Percentiles rank a stretch among this genome's conserved stretches.
Conservation (phyloP, 2,797 vertebrate species). For the Labroides dimidiatus region DNA sequence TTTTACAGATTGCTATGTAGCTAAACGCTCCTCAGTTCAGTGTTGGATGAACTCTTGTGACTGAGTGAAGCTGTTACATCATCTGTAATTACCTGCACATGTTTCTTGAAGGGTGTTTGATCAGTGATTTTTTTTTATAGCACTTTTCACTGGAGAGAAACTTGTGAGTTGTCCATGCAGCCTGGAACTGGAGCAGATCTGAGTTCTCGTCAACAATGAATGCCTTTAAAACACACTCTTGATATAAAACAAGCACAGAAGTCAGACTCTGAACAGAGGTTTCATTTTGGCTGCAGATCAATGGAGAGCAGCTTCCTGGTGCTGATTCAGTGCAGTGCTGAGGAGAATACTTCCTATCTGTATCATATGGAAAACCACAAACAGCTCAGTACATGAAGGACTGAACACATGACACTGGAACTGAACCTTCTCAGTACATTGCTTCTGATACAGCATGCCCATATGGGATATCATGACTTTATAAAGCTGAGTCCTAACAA, state of each 20-base stretch:
- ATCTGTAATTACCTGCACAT: too few species aligned
- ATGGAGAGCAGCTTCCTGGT: slow-evolving; percentile 29
- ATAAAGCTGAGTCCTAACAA: not conserved
- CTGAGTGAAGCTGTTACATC: too few species aligned
- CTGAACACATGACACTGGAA: slow-evolving; percentile 21
- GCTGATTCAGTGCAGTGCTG: slow-evolving; percentile 20
- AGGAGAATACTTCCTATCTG: slow-evolving; percentile 21
- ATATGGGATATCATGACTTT: not conserved
- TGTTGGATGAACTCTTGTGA: too few species aligned
- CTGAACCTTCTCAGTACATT: slow-evolving; percentile 13
- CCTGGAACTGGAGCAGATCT: not conserved
- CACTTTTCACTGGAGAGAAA: not conserved
- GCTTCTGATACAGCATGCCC: not conserved
- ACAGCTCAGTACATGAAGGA: slow-evolving; percentile 8
- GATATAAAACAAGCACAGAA: not conserved
- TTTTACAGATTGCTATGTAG: too few species aligned
- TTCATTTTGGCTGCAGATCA: slow-evolving; percentile 7
- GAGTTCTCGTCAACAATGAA: not conserved
- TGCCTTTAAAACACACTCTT: not conserved
- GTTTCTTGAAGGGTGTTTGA: too few species aligned
- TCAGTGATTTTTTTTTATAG: too few species aligned
- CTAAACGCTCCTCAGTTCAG: too few species aligned
- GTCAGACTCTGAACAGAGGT: not conserved
- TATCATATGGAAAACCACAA: slow-evolving; percentile 24
- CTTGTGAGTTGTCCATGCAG: not conserved